A percentile compares a stretch with the other conserved stretches of the same genome.
phyloP scores from a whole-genome alignment of 2,113 vertebrate genomes.

The Cochlearius cochlearius region DNA sequence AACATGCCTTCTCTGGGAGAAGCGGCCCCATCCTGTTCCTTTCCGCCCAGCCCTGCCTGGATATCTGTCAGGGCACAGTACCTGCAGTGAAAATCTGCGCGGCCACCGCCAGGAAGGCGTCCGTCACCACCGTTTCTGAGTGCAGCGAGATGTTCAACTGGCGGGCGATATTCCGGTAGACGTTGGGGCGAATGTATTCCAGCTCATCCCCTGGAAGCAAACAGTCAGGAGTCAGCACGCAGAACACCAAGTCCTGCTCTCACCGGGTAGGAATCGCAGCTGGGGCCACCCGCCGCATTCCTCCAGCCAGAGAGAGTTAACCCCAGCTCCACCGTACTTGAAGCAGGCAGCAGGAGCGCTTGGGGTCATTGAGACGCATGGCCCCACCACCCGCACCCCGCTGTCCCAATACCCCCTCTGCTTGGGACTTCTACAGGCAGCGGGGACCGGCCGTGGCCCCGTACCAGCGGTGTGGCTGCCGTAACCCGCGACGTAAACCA shows the following conservation, averaged over 20 bases:
- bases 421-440: neutral
- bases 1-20: neutral
- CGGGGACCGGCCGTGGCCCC: neutral
- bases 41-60: neutral
- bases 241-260: neutral
- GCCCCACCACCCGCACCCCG: neutral
- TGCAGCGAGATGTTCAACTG: constrained; percentile 92
- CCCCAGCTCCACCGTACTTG: neutral
- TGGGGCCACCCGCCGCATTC: neutral
- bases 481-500: neutral
- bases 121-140: constrained; percentile 86
- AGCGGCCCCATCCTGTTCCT: neutral
- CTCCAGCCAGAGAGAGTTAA: neutral
- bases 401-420: neutral
- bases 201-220: constrained; percentile 87
- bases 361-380: neutral
- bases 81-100: constrained; percentile 93
- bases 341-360: neutral
- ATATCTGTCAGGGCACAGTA: constrained; percentile 2
- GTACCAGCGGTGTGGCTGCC: neutral
- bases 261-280: accelerated
- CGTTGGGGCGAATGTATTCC: constrained; percentile 90
- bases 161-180: constrained; percentile 90
- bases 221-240: neutral
- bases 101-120: constrained; percentile 93